A percentile compares a stretch with the other conserved stretches of the same genome.
These are phyloP conservation scores for Eupithecia vulgata DNA, from an alignment of 2,888 invertebrate genomes.

Conservation along the genomic window DNA sequence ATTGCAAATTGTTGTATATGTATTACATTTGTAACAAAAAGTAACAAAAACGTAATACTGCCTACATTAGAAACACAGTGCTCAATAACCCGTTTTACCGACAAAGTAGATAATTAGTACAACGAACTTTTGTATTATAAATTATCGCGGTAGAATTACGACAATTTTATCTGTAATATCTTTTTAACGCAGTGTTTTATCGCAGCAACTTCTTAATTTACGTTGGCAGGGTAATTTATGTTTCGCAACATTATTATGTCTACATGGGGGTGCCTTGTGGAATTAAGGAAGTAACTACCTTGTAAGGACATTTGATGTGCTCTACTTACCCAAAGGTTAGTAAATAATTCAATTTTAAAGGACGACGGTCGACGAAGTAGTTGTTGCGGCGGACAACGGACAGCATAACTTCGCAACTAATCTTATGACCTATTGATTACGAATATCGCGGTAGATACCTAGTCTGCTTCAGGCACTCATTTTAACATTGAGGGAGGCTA, in stretches of 20 bases:
- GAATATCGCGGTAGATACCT: neutral
- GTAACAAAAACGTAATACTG: neutral
- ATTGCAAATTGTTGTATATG: neutral
- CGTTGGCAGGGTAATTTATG: conserved; percentile 28
- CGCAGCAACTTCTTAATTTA: conserved; percentile 24
- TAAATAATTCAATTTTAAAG: conserved; percentile 18
- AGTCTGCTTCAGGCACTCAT: neutral
- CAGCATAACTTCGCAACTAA: neutral
- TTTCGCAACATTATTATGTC: conserved; percentile 22
- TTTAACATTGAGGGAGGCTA: neutral
- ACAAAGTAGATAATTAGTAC: conserved; percentile 2
- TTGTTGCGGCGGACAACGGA: neutral
- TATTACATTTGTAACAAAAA: neutral
- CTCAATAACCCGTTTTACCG: neutral
- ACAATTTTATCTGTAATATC: conserved; percentile 32
- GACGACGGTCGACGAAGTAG: neutral
- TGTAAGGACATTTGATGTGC: conserved; percentile 22
- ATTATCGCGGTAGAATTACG: conserved; percentile 17
- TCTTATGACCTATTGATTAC: neutral
- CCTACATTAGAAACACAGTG: neutral
- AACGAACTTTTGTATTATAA: conserved; percentile 21
- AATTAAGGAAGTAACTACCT: conserved; percentile 21
- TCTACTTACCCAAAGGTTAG: conserved; percentile 5
- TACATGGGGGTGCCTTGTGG: conserved; percentile 10
- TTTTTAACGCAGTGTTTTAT: conserved; percentile 27